Base-by-base conservation (phyloP, 2,797 vertebrate species). In the Urophycis tenuis region DNA sequence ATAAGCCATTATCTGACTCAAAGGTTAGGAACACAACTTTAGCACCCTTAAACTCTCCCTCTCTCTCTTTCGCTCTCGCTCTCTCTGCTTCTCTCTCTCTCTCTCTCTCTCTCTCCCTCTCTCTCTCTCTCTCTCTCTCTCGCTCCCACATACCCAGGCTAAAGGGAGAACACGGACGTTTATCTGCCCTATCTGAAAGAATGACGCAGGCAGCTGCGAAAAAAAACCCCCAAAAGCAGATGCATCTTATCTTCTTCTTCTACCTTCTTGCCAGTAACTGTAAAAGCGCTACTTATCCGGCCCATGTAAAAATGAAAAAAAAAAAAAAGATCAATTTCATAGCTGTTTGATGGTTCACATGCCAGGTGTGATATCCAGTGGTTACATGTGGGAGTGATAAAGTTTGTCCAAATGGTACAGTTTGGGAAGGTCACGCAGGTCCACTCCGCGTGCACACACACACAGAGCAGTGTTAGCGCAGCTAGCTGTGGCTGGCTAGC, bases 321-420 rank as follows among this genome's bases (percentile, higher is more conserved):
- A 60, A 49, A 17, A 49, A 49, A 49, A 2, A n/a, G 22, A 60
- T 60, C 0, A 25, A 60, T 29, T 10, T 29, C 9, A 67, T 30
- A 2, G 60, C 14, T 67, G 60, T 67, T 29, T 67, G 60, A 10
- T 67, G 60, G n/a, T 25, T 30, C 53, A 60, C 60, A 67, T 25
- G 5, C 7, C 60, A 67, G 60, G 60, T 67, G 60, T 9, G 53
- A 60, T 7, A 10, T 67, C 25, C 60, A 30, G 60, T 29, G 25
- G 60, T 67, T 67, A 67, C 60, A 67, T 67, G n/a, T 67, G 60
- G 60, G 25, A 67, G 60, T 12, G 60, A 67, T 67, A 67, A 64
- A 29, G 25, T 29, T 60, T 60, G 22, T 60, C 53, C 53, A 60
- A 10, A 22, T 1, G 22, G 53, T 60, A 60, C 15, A 53, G 45